Evolutionary conservation across 2,113 vertebrate genomes (phyloP), one percentile per base, ranked within the genome.

Genomic region (Sander vitreus): DNA sequence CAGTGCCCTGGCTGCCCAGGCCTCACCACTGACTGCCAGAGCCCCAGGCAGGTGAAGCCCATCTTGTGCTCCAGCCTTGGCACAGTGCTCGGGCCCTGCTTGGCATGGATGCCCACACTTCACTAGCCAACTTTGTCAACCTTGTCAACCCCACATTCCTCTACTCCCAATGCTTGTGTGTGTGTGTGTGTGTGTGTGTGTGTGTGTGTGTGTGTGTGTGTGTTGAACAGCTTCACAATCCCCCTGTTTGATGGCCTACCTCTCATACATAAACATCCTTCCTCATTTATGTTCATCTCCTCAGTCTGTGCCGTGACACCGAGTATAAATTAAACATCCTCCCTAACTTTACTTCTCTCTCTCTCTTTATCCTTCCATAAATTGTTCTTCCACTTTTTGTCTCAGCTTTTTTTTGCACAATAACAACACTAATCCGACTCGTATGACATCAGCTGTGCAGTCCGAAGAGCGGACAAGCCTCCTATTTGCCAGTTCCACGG

Each of bases 41-140:
- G 83, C 81, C 85, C 36, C 67, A 23, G 87, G 80, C 77, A 66
- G 82, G 80, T 83, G 55, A 83, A 86, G 90, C 80, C 74, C 83
- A 64, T 86, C 85, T 86, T 89, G 80, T 75, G 78, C 80, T 88
- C 81, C 75, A 66, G 89, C 71, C 76, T 80, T 91, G 91, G 85
- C 90, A 85, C 85, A 6, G 57, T 21, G 69, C 43, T 60, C 39
- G 1, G 51, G 62, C 25, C 30, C 86, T 78, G 85, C 68, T 89
- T 91, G 90, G 88, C 81, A 90, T 80, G 83, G 47, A 77, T n/a
- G 53, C 62, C 53, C 39, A 33, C 65, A 68, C 79, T 88, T 88
- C 75, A 83, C 77, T 23, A 76, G 80, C 74, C 75, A 86, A 30
- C 84, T 75, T 81, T 70, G 82, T 86, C 81, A 78, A 78, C 54